Base-by-base conservation (phyloP, 2,888 invertebrate species). In the Pyrrhopygopsis socrates region DNA sequence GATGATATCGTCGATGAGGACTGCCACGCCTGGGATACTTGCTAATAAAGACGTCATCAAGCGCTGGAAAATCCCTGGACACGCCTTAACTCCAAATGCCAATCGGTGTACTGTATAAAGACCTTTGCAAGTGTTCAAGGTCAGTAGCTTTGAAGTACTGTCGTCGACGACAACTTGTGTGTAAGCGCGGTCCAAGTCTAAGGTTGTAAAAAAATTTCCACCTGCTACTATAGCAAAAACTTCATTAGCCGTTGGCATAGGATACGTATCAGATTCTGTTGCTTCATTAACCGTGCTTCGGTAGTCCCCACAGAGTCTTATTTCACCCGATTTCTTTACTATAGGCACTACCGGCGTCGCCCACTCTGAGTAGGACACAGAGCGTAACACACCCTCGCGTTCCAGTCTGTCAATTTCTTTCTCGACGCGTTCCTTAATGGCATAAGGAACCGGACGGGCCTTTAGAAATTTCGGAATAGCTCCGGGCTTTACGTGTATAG, bases 321-420 rank as follows among this genome's bases (percentile, higher is more conserved):
- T 88, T 15, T 90, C 87, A 1, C 89, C 91, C 6, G 74, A 73
- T 34, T 79, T 83, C 45, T 94, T 94, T 9, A 87, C 60, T n/a
- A 94, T 90, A 11, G 89, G 85, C 54, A 95, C 94, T 2, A 95
- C 86, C 2, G 94, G 94, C 54, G 93, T 94, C 20, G 94, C 94
- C 94, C 94, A 95, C 34, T 89, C 83, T 13, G 88, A 89, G 71
- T 63, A 81, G 18, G 86, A 63, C 2, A 41, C 22, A 0, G 83
- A 83, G 4, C 70, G 67, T 20, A 82, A 24, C 1, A 86, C 81
- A 5, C 79, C 86, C 27, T 83, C 85, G 15, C 38, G n/a, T 29
- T 50, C 67, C 15, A 87, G 34, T 11, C 78, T 76, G 41, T 90
- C 86, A 11, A 92, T 89, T 50, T 91, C 90, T n/a, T 81, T 78